phyloP scores from a whole-genome alignment of 2,797 vertebrate species.

The Chelon labrosus region DNA sequence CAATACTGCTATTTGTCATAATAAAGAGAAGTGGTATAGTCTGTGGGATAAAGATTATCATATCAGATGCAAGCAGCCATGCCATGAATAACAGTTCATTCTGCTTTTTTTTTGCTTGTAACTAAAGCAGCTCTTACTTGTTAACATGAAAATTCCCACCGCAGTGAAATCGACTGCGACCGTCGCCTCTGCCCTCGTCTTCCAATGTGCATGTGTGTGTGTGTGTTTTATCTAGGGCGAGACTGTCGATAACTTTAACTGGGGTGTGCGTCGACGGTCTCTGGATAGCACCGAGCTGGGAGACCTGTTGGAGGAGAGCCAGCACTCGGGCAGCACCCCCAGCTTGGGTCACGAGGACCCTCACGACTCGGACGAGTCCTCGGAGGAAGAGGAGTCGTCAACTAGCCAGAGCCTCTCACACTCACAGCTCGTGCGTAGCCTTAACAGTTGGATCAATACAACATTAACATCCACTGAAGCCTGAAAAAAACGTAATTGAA shows the following conservation, averaged over 20 bases:
- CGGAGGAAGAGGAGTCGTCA: conserved; percentile 93
- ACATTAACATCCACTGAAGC: conserved; percentile 3
- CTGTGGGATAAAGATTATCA: conserved; percentile 19
- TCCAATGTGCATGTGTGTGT: conserved; percentile 48
- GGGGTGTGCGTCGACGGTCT: conserved; percentile 96
- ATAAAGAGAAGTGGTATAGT: conserved; percentile 22
- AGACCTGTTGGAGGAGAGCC: conserved; percentile 93
- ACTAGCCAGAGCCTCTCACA: conserved; percentile 95
- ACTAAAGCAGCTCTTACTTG: conserved; percentile 36
- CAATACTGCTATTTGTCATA: conserved; percentile 33
- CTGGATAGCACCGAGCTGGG: conserved; percentile 98
- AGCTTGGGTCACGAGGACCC: conserved; percentile 92
- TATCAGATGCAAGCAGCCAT: conserved; percentile 32
- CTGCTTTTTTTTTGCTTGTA: conserved; percentile 73
- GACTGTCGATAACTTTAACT: conserved; percentile 98
- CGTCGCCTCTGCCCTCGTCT: conserved; percentile 25
- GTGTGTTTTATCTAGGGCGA: conserved; percentile 90
- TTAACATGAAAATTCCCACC: conserved; percentile 10
- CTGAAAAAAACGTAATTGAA: conserved; percentile 1
- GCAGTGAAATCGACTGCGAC: conserved; percentile 18
- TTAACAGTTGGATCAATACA: conserved; percentile 3
- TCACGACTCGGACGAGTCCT: conserved; percentile 95
- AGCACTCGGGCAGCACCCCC: conserved; percentile 95
- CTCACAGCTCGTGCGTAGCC: conserved; percentile 85
- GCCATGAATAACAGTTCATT: conserved; percentile 59